These are phyloP conservation scores for Tarsius wallacei DNA, from an alignment of 2,797 vertebrate species.

Conservation along the genomic window DNA sequence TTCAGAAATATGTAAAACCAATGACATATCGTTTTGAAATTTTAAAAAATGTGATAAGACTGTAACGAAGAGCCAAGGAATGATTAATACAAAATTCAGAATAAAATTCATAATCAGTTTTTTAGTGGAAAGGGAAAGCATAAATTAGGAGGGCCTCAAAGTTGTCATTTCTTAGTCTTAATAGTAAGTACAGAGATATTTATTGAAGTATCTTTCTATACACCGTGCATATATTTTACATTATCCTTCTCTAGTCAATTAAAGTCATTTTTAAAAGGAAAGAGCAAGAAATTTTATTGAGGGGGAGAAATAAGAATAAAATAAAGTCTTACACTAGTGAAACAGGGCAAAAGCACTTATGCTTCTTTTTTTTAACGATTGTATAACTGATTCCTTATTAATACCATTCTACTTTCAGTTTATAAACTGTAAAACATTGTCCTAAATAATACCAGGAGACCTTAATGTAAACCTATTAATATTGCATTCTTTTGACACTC, in stretches of 20 bases:
- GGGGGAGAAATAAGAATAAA: background rate
- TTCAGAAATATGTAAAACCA: background rate
- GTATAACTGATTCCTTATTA: background rate
- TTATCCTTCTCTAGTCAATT: background rate
- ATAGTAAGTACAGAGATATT: background rate
- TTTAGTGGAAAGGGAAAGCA: background rate
- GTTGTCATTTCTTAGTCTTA: background rate
- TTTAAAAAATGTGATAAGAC: background rate
- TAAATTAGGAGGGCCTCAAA: background rate
- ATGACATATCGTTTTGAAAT: background rate
- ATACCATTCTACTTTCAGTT: background rate
- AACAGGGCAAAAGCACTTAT: background rate
- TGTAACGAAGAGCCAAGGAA: background rate
- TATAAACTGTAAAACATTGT: background rate
- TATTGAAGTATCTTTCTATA: background rate
- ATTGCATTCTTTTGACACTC: background rate
- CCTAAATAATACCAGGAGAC: background rate
- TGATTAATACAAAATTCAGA: background rate
- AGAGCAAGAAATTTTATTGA: background rate
- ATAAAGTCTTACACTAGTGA: background rate
- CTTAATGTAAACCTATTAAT: background rate
- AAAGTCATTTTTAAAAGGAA: conserved; percentile 10
- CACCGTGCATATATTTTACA: background rate
- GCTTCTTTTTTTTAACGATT: background rate
- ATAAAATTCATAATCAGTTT: background rate